phyloP scores from a whole-genome alignment of 2,797 vertebrate species.

The Silurus lanzhouensis region DNA sequence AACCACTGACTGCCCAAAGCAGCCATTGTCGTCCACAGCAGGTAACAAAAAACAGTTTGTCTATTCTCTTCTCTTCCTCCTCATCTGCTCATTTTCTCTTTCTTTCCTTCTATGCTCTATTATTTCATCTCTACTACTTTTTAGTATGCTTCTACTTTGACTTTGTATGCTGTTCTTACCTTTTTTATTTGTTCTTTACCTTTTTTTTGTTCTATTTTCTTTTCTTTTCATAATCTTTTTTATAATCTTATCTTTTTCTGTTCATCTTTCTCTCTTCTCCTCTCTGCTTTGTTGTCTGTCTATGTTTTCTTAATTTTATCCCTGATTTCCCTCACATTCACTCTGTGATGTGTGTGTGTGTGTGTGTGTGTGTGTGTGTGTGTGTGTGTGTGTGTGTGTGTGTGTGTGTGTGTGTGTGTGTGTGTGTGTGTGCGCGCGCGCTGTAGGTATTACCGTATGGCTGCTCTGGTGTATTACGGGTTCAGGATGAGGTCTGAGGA shows the following conservation, averaged over 20 bases:
- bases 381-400: too few species aligned
- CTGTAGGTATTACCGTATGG: constrained; percentile 95
- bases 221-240: too few species aligned
- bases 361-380: too few species aligned
- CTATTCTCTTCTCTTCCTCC: neutral
- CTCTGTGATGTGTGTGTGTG: too few species aligned
- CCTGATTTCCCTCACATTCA: neutral
- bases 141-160: too few species aligned
- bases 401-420: constrained; percentile 9
- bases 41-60: constrained; percentile 69
- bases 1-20: constrained; percentile 96
- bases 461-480: constrained; percentile 90
- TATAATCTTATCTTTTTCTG: neutral
- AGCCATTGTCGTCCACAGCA: constrained; percentile 95
- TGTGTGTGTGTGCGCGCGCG: neutral
- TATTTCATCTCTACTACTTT: neutral
- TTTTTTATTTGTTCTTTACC: neutral
- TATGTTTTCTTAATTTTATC: neutral
- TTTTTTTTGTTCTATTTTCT: neutral
- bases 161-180: neutral
- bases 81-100: neutral
- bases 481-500: constrained; percentile 88
- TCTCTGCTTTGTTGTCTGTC: neutral
- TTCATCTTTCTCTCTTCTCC: neutral
- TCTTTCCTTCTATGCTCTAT: neutral